Percentiles rank a stretch among this genome's conserved stretches.
phyloP scores from a whole-genome alignment of 2,888 invertebrate genomes.

The Amphipoea oculea region DNA sequence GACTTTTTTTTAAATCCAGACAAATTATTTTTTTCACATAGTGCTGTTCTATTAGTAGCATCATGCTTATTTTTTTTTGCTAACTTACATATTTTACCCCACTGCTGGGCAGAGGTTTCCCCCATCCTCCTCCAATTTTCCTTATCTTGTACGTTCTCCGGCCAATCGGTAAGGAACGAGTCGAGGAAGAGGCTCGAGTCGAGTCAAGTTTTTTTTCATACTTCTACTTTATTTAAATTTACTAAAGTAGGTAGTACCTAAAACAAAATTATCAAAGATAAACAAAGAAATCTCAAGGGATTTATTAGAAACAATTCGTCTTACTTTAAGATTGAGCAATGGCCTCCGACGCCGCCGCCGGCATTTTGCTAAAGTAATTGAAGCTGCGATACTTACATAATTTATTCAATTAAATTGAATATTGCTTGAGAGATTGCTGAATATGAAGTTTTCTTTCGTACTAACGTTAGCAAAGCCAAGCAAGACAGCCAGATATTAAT shows the following conservation, averaged over 20 bases:
- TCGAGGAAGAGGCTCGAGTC: too few species aligned
- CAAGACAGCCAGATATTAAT: not conserved
- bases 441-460: not conserved
- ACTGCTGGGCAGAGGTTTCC: too few species aligned
- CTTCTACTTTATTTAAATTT: not conserved
- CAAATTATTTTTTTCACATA: not conserved
- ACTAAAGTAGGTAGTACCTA: too few species aligned
- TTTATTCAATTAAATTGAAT: constrained; percentile 33
- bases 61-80: too few species aligned
- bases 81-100: too few species aligned
- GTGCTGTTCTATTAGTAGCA: not conserved
- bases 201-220: too few species aligned
- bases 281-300: constrained; percentile 19
- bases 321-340: constrained; percentile 39
- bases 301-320: constrained; percentile 52
- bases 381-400: constrained; percentile 28
- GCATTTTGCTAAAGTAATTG: constrained; percentile 41
- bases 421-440: constrained; percentile 3
- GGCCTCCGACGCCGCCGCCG: constrained; percentile 9
- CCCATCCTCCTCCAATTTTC: too few species aligned
- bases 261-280: constrained; percentile 23
- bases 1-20: not conserved
- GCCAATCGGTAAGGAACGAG: too few species aligned
- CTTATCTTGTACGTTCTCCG: too few species aligned
- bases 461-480: not conserved